phyloP scores from a whole-genome alignment of 1,140 invertebrate genomes.

The Aculops lycopersici region DNA sequence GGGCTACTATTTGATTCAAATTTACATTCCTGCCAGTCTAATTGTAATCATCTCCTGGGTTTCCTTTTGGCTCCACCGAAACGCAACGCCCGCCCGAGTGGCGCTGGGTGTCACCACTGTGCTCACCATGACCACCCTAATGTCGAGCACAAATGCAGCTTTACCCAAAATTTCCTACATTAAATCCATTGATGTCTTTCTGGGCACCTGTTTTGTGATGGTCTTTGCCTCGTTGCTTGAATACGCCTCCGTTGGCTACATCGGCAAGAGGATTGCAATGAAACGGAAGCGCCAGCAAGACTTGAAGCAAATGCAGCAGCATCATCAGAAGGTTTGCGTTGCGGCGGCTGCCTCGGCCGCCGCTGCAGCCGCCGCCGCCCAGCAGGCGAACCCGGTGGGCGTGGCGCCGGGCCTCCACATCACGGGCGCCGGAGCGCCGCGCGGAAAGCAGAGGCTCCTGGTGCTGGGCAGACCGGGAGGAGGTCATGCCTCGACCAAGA shows the following conservation, averaged over 20 bases:
- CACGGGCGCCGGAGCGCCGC: too few species aligned
- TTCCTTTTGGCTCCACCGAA: conserved; percentile 71
- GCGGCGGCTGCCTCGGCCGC: conserved; percentile 8
- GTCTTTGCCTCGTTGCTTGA: conserved; percentile 18
- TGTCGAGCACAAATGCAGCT: conserved; percentile 20
- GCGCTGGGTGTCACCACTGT: conserved; percentile 40
- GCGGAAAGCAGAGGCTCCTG: too few species aligned
- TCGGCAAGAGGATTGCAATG: conserved; percentile 80
- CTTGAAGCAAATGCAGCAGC: conserved; percentile 55
- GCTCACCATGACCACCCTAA: conserved; percentile 21
- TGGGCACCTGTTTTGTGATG: conserved; percentile 24
- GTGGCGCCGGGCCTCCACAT: too few species aligned
- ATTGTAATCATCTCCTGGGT: conserved; percentile 98
- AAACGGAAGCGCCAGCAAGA: conserved; percentile 52
- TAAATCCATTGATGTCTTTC: conserved; percentile 57
- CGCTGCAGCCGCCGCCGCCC: conserved; percentile 4
- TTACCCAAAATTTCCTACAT: conserved; percentile 20
- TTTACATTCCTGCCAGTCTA: conserved; percentile 88
- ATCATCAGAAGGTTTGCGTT: conserved; percentile 18
- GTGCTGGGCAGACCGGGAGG: too few species aligned
- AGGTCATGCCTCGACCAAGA: too few species aligned
- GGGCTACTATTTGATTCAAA: conserved; percentile 97
- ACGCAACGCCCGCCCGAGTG: conserved; percentile 79
- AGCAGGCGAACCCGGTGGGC: too few species aligned
- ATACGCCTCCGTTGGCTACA: conserved; percentile 71